Conservation (phyloP, 2,113 vertebrate genomes). For the Steatornis caripensis region DNA sequence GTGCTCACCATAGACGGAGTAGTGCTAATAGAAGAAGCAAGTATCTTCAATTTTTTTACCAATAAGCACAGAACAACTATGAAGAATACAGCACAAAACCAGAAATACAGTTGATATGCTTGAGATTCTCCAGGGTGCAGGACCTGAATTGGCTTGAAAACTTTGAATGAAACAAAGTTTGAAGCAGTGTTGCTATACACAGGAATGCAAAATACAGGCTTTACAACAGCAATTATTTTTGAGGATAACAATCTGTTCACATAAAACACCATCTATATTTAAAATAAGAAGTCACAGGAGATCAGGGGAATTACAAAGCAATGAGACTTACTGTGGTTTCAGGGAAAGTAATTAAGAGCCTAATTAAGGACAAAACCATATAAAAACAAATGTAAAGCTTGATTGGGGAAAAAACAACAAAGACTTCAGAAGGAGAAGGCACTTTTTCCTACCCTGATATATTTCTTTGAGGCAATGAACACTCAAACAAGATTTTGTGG, state of each 20-base stretch:
- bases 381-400: constrained; percentile 43
- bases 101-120: not conserved
- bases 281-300: constrained; percentile 55
- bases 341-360: constrained; percentile 59
- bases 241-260: constrained; percentile 62
- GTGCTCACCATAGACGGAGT: not conserved
- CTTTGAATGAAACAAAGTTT: constrained; percentile 33
- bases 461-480: not conserved
- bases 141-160: not conserved
- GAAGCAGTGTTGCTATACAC: not conserved
- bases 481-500: not conserved
- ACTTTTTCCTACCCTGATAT: not conserved
- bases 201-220: constrained; percentile 3
- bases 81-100: not conserved
- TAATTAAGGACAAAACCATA: constrained; percentile 62
- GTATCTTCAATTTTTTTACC: not conserved
- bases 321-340: constrained; percentile 48
- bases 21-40: not conserved
- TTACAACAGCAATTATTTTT: constrained; percentile 56
- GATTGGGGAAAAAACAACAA: not conserved
- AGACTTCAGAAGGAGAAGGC: not conserved
- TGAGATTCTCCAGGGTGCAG: not conserved
- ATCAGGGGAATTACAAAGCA: constrained; percentile 61
- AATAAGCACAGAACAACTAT: not conserved
- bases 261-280: constrained; percentile 55